Evolutionary conservation across 92 coral and sea anemone species (phyloP).

Genomic region (Hydrozoanthus gracilis): DNA sequence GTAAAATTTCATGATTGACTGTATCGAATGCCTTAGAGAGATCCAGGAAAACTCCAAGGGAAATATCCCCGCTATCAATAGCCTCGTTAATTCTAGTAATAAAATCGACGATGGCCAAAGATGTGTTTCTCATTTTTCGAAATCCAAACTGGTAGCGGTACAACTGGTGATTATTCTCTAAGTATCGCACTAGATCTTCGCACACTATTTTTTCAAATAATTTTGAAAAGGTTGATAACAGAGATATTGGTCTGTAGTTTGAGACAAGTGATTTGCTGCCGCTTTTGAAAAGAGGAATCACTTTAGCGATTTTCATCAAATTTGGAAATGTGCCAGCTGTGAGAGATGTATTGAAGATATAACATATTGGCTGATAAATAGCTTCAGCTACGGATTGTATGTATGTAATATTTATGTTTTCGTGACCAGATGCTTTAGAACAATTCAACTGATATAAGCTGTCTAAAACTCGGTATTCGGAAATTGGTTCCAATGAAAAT

Average conservation of each 20-base stretch:
- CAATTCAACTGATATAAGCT: too few relatives aligned
- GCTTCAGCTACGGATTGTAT: slow-evolving; percentile 3
- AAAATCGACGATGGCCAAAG: slow-evolving; percentile 4
- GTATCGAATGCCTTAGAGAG: too few relatives aligned
- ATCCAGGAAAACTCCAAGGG: slow-evolving; percentile 39
- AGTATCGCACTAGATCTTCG: background rate
- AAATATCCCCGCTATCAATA: background rate
- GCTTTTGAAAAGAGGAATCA: background rate
- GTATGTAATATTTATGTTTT: background rate
- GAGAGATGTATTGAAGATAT: slow-evolving; percentile 26
- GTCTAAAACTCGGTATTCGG: too few relatives aligned
- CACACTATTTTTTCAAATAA: background rate
- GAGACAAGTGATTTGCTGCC: too few relatives aligned
- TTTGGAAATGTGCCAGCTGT: background rate
- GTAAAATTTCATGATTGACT: slow-evolving; percentile 42
- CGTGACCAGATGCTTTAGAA: slow-evolving; percentile 10
- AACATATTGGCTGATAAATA: background rate
- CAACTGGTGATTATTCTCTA: slow-evolving; percentile 5
- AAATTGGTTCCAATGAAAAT: too few relatives aligned
- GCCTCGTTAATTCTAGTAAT: slow-evolving; percentile 17
- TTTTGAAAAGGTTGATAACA: slow-evolving; percentile 1
- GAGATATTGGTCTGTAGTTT: too few relatives aligned
- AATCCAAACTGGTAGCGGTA: background rate
- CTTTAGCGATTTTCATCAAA: background rate
- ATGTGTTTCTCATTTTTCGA: background rate